Conservation (phyloP, 2,888 invertebrate species). For the Apodemia zela region DNA sequence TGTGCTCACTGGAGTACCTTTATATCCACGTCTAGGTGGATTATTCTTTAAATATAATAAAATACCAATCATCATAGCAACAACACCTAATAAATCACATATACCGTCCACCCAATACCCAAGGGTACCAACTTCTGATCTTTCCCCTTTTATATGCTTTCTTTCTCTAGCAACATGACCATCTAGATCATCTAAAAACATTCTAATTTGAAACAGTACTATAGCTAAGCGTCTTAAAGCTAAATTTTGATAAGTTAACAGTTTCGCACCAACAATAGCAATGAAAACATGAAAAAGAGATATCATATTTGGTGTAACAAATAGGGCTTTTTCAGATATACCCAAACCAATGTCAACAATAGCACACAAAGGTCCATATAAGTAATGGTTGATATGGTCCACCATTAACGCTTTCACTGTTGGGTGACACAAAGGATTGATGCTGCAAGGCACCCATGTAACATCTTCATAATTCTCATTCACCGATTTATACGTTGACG, state of each 20-base stretch:
- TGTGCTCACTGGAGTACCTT: conserved; percentile 81
- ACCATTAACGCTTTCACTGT: conserved; percentile 91
- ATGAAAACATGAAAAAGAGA: conserved; percentile 89
- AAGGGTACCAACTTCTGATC: conserved; percentile 88
- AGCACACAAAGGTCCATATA: conserved; percentile 89
- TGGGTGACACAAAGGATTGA: conserved; percentile 88
- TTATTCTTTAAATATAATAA: conserved; percentile 85
- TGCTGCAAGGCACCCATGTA: conserved; percentile 83
- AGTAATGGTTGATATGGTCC: conserved; percentile 91
- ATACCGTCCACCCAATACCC: conserved; percentile 92
- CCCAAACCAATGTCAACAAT: conserved; percentile 84
- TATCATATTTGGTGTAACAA: conserved; percentile 91
- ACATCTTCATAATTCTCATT: conserved; percentile 68
- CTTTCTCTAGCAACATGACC: conserved; percentile 91
- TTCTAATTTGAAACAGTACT: conserved; percentile 88
- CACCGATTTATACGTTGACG: conserved; percentile 46
- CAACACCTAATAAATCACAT: conserved; percentile 89
- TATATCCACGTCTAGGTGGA: conserved; percentile 86
- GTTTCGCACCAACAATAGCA: conserved; percentile 86
- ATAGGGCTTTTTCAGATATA: conserved; percentile 78
- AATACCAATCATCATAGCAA: conserved; percentile 85
- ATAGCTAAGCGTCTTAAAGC: conserved; percentile 86
- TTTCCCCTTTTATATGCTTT: conserved; percentile 87
- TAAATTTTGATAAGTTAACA: conserved; percentile 86
- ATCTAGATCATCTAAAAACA: conserved; percentile 92